A percentile compares a stretch with the other conserved stretches of the same genome.
These are phyloP conservation scores for Hypotaenidia philippensis DNA, from an alignment of 2,797 vertebrate genomes.

Conservation along the genomic window DNA sequence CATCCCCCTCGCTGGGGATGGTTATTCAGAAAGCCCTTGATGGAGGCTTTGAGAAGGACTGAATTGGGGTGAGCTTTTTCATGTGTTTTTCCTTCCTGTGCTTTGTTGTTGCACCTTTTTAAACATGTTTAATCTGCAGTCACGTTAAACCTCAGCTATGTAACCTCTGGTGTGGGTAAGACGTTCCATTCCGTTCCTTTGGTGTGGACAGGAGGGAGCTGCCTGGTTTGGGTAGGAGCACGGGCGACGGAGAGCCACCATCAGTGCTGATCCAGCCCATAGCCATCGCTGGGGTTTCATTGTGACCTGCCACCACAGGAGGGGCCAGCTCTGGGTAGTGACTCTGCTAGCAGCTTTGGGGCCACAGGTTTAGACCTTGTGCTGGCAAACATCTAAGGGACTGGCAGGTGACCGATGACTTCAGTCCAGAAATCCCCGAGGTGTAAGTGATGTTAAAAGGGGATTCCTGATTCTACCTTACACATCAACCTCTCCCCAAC, in stretches of 20 bases:
- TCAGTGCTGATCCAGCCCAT: fast-evolving
- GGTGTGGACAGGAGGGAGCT: background rate
- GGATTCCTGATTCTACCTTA: background rate
- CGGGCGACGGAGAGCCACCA: background rate
- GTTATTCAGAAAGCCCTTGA: background rate
- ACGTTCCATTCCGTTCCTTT: fast-evolving
- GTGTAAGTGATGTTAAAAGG: background rate
- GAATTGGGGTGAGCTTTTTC: background rate
- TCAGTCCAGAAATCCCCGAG: background rate
- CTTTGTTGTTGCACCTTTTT: background rate
- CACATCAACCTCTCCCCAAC: background rate
- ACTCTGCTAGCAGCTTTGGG: background rate
- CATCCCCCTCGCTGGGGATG: background rate
- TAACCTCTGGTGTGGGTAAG: fast-evolving
- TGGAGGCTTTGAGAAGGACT: background rate
- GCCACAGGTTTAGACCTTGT: background rate
- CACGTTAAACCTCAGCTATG: fast-evolving
- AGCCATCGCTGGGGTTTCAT: background rate
- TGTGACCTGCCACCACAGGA: fast-evolving
- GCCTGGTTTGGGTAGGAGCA: background rate
- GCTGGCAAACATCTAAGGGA: background rate
- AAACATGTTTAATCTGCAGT: fast-evolving
- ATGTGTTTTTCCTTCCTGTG: background rate
- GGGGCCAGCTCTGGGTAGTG: background rate
- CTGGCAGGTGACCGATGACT: background rate